A percentile compares a stretch with the other conserved stretches of the same genome.
Evolutionary conservation across 2,113 vertebrate species (phyloP).

Genomic region (Jaculus jaculus): DNA sequence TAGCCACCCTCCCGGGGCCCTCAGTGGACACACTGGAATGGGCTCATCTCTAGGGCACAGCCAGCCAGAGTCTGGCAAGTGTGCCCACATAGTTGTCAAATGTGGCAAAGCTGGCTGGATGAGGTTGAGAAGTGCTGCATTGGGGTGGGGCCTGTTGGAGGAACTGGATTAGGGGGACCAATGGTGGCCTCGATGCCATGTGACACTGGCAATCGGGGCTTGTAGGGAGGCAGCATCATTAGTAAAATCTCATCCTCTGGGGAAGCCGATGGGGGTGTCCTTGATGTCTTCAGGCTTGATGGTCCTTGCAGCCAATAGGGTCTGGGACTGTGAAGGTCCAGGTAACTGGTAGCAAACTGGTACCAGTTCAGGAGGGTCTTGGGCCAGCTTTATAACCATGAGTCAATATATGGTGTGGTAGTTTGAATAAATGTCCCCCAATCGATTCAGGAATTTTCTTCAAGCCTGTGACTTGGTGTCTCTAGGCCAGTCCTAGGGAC

Average conservation of each 20-base stretch:
- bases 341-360: not conserved
- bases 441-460: too few relatives aligned
- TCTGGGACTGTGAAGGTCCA: not conserved
- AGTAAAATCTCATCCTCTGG: too few relatives aligned
- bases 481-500: too few relatives aligned
- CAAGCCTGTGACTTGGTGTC: too few relatives aligned
- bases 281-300: too few relatives aligned
- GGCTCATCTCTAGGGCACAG: not conserved
- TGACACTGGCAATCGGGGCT: not conserved
- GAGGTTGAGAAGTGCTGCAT: not conserved
- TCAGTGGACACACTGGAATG: too few relatives aligned
- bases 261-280: too few relatives aligned
- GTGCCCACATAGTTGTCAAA: not conserved
- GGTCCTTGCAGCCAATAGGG: too few relatives aligned
- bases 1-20: too few relatives aligned
- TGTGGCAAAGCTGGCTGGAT: not conserved
- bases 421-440: too few relatives aligned
- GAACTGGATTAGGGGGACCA: not conserved
- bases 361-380: not conserved
- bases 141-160: not conserved
- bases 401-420: too few relatives aligned
- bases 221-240: too few relatives aligned
- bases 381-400: not conserved
- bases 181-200: not conserved
- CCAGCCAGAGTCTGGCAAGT: not conserved